Evolutionary conservation across 2,113 vertebrate genomes (phyloP).

Genomic region (Maylandia zebra): DNA sequence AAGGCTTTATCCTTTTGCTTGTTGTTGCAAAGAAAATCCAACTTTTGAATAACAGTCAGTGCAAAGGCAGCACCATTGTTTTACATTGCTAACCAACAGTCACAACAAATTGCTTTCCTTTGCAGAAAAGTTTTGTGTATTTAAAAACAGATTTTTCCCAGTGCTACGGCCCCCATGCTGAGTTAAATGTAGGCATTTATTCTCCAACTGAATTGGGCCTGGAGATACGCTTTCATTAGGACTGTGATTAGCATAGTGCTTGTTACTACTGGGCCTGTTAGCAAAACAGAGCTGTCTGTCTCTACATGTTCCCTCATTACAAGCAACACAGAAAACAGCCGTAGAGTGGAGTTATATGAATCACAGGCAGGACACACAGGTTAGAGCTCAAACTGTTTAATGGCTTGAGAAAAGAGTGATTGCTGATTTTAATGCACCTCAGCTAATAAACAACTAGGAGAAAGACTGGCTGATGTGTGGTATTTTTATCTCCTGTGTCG

Average conservation of each 20-base stretch:
- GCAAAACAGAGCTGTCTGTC: slow-evolving; percentile 38
- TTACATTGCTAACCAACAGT: slow-evolving; percentile 10
- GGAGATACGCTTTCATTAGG: slow-evolving; percentile 69
- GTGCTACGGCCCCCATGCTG: slow-evolving; percentile 53
- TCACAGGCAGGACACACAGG: slow-evolving; percentile 6
- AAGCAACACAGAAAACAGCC: slow-evolving; percentile 45
- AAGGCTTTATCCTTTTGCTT: neutral
- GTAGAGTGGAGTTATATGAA: neutral
- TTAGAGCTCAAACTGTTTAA: slow-evolving; percentile 24
- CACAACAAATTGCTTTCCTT: slow-evolving; percentile 43
- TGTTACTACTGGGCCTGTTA: slow-evolving; percentile 62
- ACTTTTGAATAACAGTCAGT: neutral
- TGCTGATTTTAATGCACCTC: neutral
- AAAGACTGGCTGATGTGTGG: neutral
- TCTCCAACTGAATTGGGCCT: slow-evolving; percentile 50
- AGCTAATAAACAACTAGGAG: neutral
- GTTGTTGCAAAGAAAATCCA: neutral
- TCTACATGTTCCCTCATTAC: slow-evolving; percentile 46
- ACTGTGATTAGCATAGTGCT: slow-evolving; percentile 69
- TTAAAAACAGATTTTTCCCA: slow-evolving; percentile 58
- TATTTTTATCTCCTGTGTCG: neutral
- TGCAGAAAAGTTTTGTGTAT: slow-evolving; percentile 55
- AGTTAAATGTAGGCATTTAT: slow-evolving; percentile 70
- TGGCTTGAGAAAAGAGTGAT: neutral
- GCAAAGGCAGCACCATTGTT: neutral